Conservation (phyloP, 2,113 vertebrate species). For the Pimephales promelas region DNA sequence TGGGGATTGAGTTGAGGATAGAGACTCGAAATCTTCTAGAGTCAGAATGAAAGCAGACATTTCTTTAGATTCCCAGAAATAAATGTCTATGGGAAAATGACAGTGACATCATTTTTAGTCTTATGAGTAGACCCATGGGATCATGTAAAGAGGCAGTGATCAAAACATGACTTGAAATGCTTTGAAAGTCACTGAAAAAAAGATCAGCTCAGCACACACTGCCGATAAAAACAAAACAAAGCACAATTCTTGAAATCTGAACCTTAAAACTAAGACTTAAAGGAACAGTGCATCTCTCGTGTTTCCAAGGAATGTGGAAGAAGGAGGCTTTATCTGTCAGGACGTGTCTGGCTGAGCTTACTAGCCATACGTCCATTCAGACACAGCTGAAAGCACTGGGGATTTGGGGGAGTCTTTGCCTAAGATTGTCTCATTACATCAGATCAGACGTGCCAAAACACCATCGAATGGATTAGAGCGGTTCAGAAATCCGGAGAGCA, state of each 20-base stretch:
- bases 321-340: conserved; percentile 13
- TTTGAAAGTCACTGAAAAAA: background rate
- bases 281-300: background rate
- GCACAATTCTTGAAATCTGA: background rate
- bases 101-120: background rate
- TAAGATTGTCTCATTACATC: conserved; percentile 20
- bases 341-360: conserved; percentile 17
- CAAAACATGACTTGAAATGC: background rate
- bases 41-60: conserved; percentile 16
- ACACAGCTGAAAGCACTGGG: conserved; percentile 10
- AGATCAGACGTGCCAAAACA: conserved; percentile 19
- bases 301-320: conserved; percentile 7
- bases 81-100: conserved; percentile 7
- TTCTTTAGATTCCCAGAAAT: background rate
- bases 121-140: background rate
- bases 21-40: background rate
- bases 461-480: conserved; percentile 6
- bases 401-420: conserved; percentile 22
- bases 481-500: conserved; percentile 44
- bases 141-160: conserved; percentile 1
- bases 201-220: background rate
- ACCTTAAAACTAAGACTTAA: background rate
- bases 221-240: background rate
- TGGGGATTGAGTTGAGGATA: background rate
- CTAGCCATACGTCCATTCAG: background rate